phyloP scores from a whole-genome alignment of 2,888 invertebrate genomes.

The Anoplius nigerrimus region DNA sequence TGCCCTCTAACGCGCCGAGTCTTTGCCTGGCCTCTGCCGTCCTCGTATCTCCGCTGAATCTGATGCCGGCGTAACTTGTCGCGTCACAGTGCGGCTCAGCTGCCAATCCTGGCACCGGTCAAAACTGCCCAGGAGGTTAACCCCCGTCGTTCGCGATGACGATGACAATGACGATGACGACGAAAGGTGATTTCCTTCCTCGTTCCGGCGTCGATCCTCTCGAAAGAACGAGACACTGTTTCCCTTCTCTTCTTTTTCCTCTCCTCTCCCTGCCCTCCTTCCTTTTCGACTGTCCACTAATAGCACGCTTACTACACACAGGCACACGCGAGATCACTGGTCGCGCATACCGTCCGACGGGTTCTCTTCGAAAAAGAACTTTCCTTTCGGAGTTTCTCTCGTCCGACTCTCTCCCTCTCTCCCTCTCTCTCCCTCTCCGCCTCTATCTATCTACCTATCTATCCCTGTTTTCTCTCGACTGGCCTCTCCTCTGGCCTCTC shows the following conservation, averaged over 20 bases:
- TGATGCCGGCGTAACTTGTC: too few species aligned
- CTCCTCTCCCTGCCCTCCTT: background rate
- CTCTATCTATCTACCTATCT: background rate
- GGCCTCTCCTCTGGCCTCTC: background rate
- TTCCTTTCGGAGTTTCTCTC: background rate
- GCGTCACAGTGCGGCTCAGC: too few species aligned
- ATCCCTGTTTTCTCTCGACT: background rate
- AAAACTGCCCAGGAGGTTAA: too few species aligned
- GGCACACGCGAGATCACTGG: conserved; percentile 2
- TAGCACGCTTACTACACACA: background rate
- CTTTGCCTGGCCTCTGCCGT: too few species aligned
- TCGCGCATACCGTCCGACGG: conserved; percentile 28
- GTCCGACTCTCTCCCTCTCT: conserved; percentile 8
- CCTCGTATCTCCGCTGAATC: too few species aligned
- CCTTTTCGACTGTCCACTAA: background rate
- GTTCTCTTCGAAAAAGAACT: conserved; percentile 11
- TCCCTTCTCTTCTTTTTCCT: background rate
- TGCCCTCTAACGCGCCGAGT: too few species aligned
- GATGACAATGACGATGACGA: too few species aligned
- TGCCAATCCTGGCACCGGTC: too few species aligned
- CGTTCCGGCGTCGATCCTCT: too few species aligned
- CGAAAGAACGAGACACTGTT: background rate
- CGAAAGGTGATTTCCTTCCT: too few species aligned
- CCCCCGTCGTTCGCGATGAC: too few species aligned
- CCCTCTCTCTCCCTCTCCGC: conserved; percentile 7